Conservation (phyloP, 2,888 invertebrate species). For the Eupithecia pulchellata region DNA sequence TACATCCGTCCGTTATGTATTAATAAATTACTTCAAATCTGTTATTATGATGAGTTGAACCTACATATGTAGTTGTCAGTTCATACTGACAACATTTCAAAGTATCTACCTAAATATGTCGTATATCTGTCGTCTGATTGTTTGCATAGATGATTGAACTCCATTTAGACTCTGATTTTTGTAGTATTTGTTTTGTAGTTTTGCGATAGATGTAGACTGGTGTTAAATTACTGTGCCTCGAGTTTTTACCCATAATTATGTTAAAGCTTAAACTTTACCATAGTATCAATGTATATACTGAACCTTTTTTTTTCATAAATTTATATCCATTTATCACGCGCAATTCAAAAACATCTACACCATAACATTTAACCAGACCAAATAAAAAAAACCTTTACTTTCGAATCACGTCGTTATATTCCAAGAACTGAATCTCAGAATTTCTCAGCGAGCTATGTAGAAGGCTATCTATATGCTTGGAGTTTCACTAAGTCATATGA, state of each 20-base stretch:
- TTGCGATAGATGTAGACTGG: not conserved
- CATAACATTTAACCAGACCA: too few species aligned
- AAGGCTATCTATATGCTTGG: not conserved
- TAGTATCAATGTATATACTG: too few species aligned
- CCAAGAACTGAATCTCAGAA: not conserved
- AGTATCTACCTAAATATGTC: not conserved
- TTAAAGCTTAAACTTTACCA: too few species aligned
- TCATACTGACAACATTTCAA: not conserved
- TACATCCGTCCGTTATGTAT: not conserved
- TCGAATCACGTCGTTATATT: too few species aligned
- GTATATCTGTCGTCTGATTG: constrained; percentile 3
- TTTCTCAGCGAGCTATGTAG: not conserved
- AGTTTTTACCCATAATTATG: too few species aligned
- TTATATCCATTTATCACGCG: too few species aligned
- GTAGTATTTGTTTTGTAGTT: not conserved
- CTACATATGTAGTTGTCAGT: too few species aligned
- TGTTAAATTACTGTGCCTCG: too few species aligned
- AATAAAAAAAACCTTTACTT: too few species aligned
- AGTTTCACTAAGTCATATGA: too few species aligned
- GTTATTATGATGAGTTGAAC: not conserved
- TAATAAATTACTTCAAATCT: not conserved
- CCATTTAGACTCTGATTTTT: not conserved
- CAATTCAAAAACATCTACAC: too few species aligned
- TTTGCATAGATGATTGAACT: constrained; percentile 11
- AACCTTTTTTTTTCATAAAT: too few species aligned